Evolutionary conservation across 1,140 invertebrate species (phyloP), one percentile per base, ranked within the genome.

Genomic region (Drosophila parvula): DNA sequence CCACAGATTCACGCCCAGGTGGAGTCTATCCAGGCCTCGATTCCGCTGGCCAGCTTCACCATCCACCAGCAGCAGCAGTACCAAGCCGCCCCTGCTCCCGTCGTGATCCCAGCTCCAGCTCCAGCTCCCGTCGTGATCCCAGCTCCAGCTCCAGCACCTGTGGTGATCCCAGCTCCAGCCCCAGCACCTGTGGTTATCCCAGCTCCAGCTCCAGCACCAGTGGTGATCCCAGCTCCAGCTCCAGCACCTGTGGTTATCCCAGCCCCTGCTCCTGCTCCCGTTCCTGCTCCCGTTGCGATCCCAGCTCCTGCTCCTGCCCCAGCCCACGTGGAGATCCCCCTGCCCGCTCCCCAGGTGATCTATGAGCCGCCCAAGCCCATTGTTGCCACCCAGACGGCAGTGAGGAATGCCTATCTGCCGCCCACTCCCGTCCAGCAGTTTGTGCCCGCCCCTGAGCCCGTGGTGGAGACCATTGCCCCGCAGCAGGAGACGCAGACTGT

Each of bases 1-100:
- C 74, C 63, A 3, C 58, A 45, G 22, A 27, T 55, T 8, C 81
- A 77, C 18, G 34, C 61, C 5, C 79, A 89, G 5, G 59, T 88
- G 36, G 83, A 88, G 41, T 89, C 83, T 14, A 88, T 88, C 16
- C 53, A 48, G 44, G 79, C 83, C n/a, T 79, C 83, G 6, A 48
- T 88, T 7, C 70, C 79, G 0, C 18, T 88, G 57, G 84, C 80
- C 44, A 86, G 83, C 65, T 86, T 88, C 61, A 74, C 79, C 5
- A 77, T 86, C 18, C 83, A 88, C 60, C 2, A 48, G 47, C 77
- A 81, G 28, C 41, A 28, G 2, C 55, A n/a, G n/a, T n/a, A n/a
- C n/a, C n/a, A n/a, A n/a, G n/a, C n/a, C n/a, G n/a, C n/a, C n/a
- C n/a, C n/a, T n/a, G 43, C 18, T 11, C 16, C 18, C 18, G 18